phyloP scores from a whole-genome alignment of 2,797 vertebrate species.

The Salmo trutta region DNA sequence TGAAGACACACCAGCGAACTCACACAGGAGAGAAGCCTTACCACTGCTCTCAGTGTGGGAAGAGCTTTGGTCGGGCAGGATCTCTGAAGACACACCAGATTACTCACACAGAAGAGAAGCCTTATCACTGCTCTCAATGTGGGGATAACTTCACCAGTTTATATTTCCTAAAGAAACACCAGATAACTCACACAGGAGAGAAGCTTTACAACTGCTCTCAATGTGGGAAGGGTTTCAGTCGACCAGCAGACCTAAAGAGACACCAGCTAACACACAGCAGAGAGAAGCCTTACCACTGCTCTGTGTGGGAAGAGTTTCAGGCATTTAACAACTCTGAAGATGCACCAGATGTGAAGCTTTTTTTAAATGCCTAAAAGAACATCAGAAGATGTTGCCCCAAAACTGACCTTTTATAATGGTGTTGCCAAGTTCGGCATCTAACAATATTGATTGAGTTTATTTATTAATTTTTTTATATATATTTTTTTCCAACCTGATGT shows the following conservation, averaged over 20 bases:
- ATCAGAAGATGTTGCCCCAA: background rate
- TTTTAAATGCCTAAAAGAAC: background rate
- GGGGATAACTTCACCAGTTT: background rate
- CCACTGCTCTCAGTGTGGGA: background rate
- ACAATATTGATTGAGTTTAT: no score
- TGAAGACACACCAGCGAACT: background rate
- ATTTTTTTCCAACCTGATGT: no score
- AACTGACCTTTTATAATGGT: background rate
- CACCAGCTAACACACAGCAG: no score
- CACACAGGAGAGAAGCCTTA: background rate
- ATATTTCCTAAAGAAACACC: background rate
- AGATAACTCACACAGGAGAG: background rate
- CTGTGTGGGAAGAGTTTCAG: no score
- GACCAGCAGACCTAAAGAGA: no score
- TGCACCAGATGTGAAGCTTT: background rate
- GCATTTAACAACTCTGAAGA: no score
- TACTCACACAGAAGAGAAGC: background rate
- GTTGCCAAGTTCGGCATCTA: no score
- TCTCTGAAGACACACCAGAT: background rate
- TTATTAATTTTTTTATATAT: no score
- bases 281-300: no score
- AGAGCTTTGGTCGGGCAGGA: background rate
- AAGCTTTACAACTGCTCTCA: background rate
- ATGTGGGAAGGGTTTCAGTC: no score
- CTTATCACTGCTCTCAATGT: background rate